These are phyloP conservation scores for Polypterus senegalus DNA, from an alignment of 2,113 vertebrate genomes.

Conservation along the genomic window DNA sequence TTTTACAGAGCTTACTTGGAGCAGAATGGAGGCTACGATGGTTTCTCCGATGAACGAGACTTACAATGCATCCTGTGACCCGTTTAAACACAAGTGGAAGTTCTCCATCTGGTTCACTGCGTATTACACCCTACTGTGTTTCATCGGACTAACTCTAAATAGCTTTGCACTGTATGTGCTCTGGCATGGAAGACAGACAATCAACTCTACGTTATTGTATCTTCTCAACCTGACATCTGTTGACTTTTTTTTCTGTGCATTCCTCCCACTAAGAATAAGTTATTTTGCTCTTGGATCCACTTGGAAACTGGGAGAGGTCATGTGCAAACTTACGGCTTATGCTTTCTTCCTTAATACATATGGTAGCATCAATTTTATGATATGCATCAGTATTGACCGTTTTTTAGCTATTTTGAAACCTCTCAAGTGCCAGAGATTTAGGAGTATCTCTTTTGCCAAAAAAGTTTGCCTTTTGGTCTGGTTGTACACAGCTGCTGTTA, in stretches of 20 bases:
- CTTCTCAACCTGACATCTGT: not conserved
- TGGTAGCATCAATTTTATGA: not conserved
- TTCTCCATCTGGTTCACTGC: not conserved
- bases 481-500: not conserved
- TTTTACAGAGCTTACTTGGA: too few relatives aligned
- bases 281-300: not conserved
- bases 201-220: not conserved
- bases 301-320: not conserved
- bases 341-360: not conserved
- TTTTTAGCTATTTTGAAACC: not conserved
- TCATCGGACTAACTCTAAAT: not conserved
- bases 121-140: not conserved
- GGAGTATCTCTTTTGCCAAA: not conserved
- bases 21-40: too few relatives aligned
- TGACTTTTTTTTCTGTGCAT: not conserved
- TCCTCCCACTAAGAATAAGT: not conserved
- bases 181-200: not conserved
- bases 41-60: too few relatives aligned
- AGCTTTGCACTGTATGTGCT: not conserved
- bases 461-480: not conserved
- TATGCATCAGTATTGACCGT: not conserved
- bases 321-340: not conserved
- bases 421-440: not conserved
- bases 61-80: not conserved
- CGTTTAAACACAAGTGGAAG: not conserved